Conservation (phyloP, 64 coral and sea anemone genomes). For the Dendrophyllia cribrosa region DNA sequence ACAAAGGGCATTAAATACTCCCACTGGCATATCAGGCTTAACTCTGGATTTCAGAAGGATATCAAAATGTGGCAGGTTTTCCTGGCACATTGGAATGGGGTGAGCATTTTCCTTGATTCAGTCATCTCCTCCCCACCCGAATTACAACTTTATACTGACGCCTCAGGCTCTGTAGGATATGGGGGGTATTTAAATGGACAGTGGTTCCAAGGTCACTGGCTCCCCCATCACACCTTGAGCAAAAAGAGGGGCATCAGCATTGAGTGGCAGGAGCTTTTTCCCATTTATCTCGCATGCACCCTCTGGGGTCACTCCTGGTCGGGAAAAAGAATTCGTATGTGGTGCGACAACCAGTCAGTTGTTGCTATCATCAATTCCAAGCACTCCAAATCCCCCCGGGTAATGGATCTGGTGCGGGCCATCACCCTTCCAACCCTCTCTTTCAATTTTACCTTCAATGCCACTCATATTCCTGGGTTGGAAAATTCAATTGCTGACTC, state of each 20-base stretch:
- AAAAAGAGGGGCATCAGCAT: background rate
- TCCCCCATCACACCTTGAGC: background rate
- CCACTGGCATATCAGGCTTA: constrained; percentile 7
- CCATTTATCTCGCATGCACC: background rate
- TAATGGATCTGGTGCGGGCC: constrained; percentile 9
- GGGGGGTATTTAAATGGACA: background rate
- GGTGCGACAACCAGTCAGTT: constrained; percentile 12
- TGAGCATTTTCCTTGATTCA: background rate
- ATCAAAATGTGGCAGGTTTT: constrained; percentile 48
- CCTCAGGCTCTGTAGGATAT: constrained; percentile 31
- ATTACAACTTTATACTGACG: background rate
- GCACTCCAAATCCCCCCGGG: background rate
- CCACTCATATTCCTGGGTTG: background rate
- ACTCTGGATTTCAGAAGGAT: constrained; percentile 9
- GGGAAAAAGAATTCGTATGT: background rate
- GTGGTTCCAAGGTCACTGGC: constrained; percentile 45
- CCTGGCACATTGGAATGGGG: background rate
- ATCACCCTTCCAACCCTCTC: background rate
- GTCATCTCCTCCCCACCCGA: background rate
- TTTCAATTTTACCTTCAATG: constrained; percentile 2
- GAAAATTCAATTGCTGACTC: constrained; percentile 2
- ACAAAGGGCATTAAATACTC: background rate
- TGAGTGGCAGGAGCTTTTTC: constrained; percentile 33
- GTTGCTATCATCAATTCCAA: background rate
- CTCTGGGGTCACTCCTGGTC: background rate